Evolutionary conservation across 2,797 vertebrate species (phyloP).

Genomic region (Smutsia temminckii): DNA sequence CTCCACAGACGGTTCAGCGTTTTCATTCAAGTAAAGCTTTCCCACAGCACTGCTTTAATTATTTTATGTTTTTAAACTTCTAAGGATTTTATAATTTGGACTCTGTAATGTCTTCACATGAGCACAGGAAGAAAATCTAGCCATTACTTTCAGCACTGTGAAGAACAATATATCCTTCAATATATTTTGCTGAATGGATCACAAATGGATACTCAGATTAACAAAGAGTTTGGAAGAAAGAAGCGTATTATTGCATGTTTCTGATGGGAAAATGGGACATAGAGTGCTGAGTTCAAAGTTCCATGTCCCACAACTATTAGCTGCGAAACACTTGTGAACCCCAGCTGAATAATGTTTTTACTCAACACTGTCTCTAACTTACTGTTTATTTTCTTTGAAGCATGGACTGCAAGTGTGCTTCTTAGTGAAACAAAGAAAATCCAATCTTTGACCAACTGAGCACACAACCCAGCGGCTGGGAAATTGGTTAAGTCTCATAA

Average conservation of each 20-base stretch:
- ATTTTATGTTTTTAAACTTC: slow-evolving; percentile 81
- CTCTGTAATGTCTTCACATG: slow-evolving; percentile 65
- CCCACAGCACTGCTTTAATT: slow-evolving; percentile 82
- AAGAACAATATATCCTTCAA: slow-evolving; percentile 1
- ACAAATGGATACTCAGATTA: slow-evolving; percentile 4
- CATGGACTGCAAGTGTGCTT: slow-evolving; percentile 25
- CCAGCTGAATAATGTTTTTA: slow-evolving; percentile 68
- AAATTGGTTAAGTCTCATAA: slow-evolving; percentile 48
- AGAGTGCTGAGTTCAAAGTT: slow-evolving; percentile 65
- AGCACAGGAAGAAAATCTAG: slow-evolving; percentile 60
- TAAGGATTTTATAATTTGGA: slow-evolving; percentile 71
- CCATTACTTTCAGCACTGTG: background rate
- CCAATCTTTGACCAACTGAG: slow-evolving; percentile 53
- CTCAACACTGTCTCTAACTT: slow-evolving; percentile 63
- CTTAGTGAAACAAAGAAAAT: slow-evolving; percentile 63
- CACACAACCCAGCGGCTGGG: slow-evolving; percentile 26
- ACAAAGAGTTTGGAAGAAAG: slow-evolving; percentile 14
- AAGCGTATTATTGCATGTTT: slow-evolving; percentile 57
- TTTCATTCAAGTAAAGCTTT: slow-evolving; percentile 75
- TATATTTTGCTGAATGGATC: slow-evolving; percentile 34
- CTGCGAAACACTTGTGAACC: slow-evolving; percentile 66
- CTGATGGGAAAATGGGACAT: slow-evolving; percentile 69
- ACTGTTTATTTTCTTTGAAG: slow-evolving; percentile 71
- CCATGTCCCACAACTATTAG: slow-evolving; percentile 60
- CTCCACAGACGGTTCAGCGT: slow-evolving; percentile 80